A percentile compares a stretch with the other conserved stretches of the same genome.
Conservation (phyloP, 1,140 invertebrate genomes). For the Brachionus rotundiformis region DNA sequence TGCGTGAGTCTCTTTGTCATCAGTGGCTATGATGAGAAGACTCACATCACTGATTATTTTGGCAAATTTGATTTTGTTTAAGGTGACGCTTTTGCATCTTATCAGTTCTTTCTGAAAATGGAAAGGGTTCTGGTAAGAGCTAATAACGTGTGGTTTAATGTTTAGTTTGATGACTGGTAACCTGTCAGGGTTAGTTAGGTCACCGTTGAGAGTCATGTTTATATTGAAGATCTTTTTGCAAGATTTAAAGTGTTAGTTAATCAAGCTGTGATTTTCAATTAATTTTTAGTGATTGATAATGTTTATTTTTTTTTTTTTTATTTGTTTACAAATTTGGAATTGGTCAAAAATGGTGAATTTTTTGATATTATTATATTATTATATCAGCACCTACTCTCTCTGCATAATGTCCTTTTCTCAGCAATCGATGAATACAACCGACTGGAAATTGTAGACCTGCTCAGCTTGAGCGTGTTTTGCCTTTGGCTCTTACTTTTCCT, state of each 20-base stretch:
- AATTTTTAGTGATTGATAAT: too few relatives aligned
- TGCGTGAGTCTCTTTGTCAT: neutral
- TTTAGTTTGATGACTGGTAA: too few relatives aligned
- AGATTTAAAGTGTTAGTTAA: too few relatives aligned
- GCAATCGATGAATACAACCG: slow-evolving; percentile 61
- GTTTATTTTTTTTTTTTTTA: too few relatives aligned
- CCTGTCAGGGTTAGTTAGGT: too few relatives aligned
- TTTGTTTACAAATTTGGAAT: neutral
- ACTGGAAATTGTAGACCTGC: slow-evolving; percentile 64
- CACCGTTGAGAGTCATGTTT: too few relatives aligned
- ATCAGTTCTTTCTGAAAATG: neutral
- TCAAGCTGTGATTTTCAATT: neutral
- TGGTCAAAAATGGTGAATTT: too few relatives aligned
- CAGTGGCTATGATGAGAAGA: neutral
- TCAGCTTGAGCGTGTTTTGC: slow-evolving; percentile 59
- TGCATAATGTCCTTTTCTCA: slow-evolving; percentile 61
- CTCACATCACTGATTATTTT: neutral
- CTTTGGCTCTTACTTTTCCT: slow-evolving; percentile 55
- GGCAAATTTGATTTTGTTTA: slow-evolving; percentile 19
- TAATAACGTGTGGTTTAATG: too few relatives aligned
- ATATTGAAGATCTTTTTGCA: too few relatives aligned
- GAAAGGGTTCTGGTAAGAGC: too few relatives aligned
- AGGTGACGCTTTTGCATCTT: neutral
- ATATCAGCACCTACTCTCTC: neutral
- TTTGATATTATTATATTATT: too few relatives aligned